Evolutionary conservation across 2,113 vertebrate genomes (phyloP), one percentile per base, ranked within the genome.

Genomic region (Tinamus guttatus): DNA sequence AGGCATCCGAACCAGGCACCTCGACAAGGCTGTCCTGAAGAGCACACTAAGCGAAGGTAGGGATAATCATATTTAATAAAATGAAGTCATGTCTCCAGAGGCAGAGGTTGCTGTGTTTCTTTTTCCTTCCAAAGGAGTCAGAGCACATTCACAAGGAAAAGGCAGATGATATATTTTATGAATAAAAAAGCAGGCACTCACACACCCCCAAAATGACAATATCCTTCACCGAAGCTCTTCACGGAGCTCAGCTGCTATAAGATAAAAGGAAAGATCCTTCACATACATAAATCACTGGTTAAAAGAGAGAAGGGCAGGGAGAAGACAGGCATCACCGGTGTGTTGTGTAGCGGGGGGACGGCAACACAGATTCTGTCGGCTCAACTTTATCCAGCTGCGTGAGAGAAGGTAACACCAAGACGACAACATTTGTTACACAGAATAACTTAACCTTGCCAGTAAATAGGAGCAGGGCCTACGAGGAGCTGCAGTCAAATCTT

Each of bases 391-490:
- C 2, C 28, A 93, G 67, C 85, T 18, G 3, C 10, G 34, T 73
- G 40, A 36, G 58, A 43, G 51, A 47, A 54, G 69, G 64, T 59
- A 45, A 73, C 7, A 59, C 73, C n/a, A 19, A 74, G 88, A 93
- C 47, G 85, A 69, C 92, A 95, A 77, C 83, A 77, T 81, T 95
- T 59, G 83, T 77, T 78, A 74, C 64, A 80, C 68, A 88, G 94
- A 97, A 94, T 97, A 95, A 97, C 95, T 96, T 86, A 94, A 59
- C 47, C 51, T 3, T 47, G 90, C 75, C 85, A 67, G 88, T 93
- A 88, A 94, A 85, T 82, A 94, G 81, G 90, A 95, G 80, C 92
- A 36, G 27, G 63, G 88, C 90, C 85, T 96, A 85, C 12, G 36
- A 92, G 90, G 88, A 95, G 93, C 32, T 94, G 95, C 95, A 92